Conservation (phyloP, 53 echinoderm and acorn worm species). For the Hippasteria phrygiana region DNA sequence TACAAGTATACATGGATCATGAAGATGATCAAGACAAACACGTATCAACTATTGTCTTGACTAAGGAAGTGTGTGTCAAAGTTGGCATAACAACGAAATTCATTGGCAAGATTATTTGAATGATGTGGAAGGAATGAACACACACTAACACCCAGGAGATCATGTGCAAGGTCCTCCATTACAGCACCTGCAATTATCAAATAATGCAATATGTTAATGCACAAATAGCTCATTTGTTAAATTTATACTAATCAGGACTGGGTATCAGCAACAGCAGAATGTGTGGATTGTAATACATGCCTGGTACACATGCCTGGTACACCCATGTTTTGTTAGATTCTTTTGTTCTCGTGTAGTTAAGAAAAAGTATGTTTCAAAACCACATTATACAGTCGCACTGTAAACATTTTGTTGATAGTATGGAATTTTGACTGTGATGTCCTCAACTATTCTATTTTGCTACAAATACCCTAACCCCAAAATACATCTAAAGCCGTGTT, state of each 20-base stretch:
- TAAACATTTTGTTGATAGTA: too few species aligned
- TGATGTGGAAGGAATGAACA: conserved; percentile 80
- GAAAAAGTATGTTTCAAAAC: not conserved
- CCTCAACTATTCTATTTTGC: too few species aligned
- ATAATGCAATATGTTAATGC: not conserved
- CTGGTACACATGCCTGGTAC: not conserved
- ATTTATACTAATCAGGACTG: not conserved
- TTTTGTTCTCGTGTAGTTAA: too few species aligned
- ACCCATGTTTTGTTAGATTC: not conserved
- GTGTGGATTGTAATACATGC: not conserved
- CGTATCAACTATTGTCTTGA: conserved; percentile 21
- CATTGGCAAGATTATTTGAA: conserved; percentile 77
- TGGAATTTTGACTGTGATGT: too few species aligned
- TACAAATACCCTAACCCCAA: too few species aligned
- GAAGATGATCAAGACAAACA: not conserved
- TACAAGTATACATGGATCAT: not conserved
- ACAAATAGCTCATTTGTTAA: not conserved
- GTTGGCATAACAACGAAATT: conserved; percentile 80
- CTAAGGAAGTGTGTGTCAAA: conserved; percentile 62
- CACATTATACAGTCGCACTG: not conserved
- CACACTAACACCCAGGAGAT: conserved; percentile 41
- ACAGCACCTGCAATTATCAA: conserved; percentile 68
- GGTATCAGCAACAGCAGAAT: not conserved
- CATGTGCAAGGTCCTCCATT: conserved; percentile 68
- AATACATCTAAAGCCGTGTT: too few species aligned